phyloP scores from a whole-genome alignment of 1,140 invertebrate genomes.

The Drosophila auraria region DNA sequence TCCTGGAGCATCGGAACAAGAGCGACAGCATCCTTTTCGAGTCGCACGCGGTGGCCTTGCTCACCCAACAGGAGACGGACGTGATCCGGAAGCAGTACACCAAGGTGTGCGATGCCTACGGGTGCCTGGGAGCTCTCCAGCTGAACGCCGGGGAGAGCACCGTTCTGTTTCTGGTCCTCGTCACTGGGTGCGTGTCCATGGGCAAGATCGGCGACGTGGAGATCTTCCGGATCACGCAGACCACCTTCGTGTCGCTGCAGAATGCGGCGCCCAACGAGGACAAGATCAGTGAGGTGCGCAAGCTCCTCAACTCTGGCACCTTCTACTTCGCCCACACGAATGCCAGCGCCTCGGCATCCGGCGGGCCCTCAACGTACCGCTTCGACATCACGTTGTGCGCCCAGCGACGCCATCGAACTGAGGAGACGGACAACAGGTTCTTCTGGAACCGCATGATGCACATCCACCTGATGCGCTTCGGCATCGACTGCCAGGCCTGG shows the following conservation, averaged over 20 bases:
- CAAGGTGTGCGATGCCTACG: conserved; percentile 96
- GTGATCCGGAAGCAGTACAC: conserved; percentile 94
- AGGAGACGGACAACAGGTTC: conserved; percentile 95
- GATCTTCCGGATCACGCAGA: conserved; percentile 97
- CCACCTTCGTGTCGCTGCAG: conserved; percentile 94
- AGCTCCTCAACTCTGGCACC: conserved; percentile 97
- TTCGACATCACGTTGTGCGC: conserved; percentile 97
- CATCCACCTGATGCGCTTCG: conserved; percentile 95
- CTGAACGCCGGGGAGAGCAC: conserved; percentile 93
- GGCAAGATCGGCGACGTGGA: conserved; percentile 97
- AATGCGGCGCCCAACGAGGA: conserved; percentile 91
- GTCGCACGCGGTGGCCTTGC: conserved; percentile 92
- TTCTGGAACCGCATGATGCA: conserved; percentile 99
- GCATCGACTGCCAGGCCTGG: conserved; percentile 95
- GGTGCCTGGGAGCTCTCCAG: conserved; percentile 95
- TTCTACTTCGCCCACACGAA: conserved; percentile 96
- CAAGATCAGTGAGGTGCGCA: conserved; percentile 92
- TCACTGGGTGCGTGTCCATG: conserved; percentile 97
- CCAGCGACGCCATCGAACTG: conserved; percentile 92
- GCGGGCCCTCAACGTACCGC: conserved; percentile 61
- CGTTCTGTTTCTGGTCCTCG: conserved; percentile 94
- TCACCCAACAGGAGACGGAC: conserved; percentile 93
- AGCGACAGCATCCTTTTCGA: conserved; percentile 94
- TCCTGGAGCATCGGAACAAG: conserved; percentile 94
- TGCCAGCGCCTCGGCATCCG: conserved; percentile 81